Base-by-base conservation (phyloP, 2,113 vertebrate species). In the Panurus biarmicus region DNA sequence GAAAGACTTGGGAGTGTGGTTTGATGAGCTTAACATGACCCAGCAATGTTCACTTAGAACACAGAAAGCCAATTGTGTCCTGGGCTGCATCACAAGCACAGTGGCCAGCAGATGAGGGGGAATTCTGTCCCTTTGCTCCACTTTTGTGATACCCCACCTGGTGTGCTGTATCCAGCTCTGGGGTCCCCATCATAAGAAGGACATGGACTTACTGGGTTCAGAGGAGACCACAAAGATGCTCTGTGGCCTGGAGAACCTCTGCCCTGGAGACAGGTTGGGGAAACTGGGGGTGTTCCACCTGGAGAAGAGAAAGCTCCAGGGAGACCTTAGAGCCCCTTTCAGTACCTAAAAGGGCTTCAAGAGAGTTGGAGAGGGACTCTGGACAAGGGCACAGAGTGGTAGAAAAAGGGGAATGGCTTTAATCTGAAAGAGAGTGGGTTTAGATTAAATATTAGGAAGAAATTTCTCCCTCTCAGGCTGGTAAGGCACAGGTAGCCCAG, bases 21-120 rank as follows among this genome's bases (percentile, higher is more conserved):
- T 36, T 47, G 6, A 24, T 0, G 11, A 65, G 8, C 3, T 33
- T 8, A 10, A 51, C 0, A 0, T 53, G 33, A 33, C 38, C 8
- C 19, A 33, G 23, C 2, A 15, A 19, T 8, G 10, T 7, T 36
- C 15, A 23, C 12, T 38, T 8, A 12, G 14, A 60, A 4, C 19
- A 14, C 47, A 36, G 19, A 45, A 19, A 28, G 10, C 45, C 38
- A 21, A 7, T 25, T 2, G 4, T n/a, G 8, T 7, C 26, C 28
- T 38, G 28, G n/a, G 23, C 47, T 61, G 23, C 24, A 24, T 23
- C n/a, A 38, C n/a, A 19, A 56, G 29, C 80, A 48, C 18, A 2
- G 15, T n/a, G n/a, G 9, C 11, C 69, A 65, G 48, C 4, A 40
- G 58, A 33, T 5, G 14, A 60, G 14, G 6, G 33, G 18, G 5